These are phyloP conservation scores for Thaleichthys pacificus DNA, from an alignment of 2,797 vertebrate genomes.

Conservation along the genomic window DNA sequence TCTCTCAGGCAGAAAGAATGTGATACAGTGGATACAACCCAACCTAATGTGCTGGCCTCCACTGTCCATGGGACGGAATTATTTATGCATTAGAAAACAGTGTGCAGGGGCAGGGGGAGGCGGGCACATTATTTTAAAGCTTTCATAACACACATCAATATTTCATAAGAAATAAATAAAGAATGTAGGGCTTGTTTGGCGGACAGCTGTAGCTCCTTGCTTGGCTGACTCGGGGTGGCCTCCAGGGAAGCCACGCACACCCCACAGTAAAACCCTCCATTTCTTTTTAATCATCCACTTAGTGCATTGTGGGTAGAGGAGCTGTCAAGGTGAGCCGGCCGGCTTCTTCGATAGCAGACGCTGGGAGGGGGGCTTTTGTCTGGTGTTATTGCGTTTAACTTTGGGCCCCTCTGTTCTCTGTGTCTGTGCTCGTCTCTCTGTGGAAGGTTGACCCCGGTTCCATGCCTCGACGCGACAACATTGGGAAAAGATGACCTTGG, in stretches of 20 bases:
- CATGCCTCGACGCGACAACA: slow-evolving; percentile 12
- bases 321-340: slow-evolving; percentile 89
- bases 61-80: slow-evolving; percentile 88
- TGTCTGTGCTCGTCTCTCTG: slow-evolving; percentile 15
- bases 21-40: slow-evolving; percentile 91
- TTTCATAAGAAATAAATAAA: slow-evolving; percentile 99
- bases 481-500: slow-evolving; percentile 4
- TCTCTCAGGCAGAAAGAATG: slow-evolving; percentile 99
- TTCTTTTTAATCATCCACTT: slow-evolving; percentile 99
- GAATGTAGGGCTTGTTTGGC: slow-evolving; percentile 98
- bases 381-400: slow-evolving; percentile 38
- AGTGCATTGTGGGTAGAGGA: slow-evolving; percentile 93
- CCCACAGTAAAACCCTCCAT: slow-evolving; percentile 96
- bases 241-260: slow-evolving; percentile 91
- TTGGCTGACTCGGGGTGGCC: slow-evolving; percentile 83
- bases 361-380: slow-evolving; percentile 41
- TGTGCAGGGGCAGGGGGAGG: slow-evolving; percentile 79
- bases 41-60: slow-evolving; percentile 79
- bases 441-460: slow-evolving; percentile 15
- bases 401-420: slow-evolving; percentile 26
- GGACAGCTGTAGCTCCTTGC: slow-evolving; percentile 98
- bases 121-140: slow-evolving; percentile 99
- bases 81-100: slow-evolving; percentile 99
- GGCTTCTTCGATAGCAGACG: slow-evolving; percentile 62
- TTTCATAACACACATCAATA: slow-evolving; percentile 99